Evolutionary conservation across 2,797 vertebrate genomes (phyloP), one percentile per base, ranked within the genome.

Genomic region (Schizothorax lantsangensis): DNA sequence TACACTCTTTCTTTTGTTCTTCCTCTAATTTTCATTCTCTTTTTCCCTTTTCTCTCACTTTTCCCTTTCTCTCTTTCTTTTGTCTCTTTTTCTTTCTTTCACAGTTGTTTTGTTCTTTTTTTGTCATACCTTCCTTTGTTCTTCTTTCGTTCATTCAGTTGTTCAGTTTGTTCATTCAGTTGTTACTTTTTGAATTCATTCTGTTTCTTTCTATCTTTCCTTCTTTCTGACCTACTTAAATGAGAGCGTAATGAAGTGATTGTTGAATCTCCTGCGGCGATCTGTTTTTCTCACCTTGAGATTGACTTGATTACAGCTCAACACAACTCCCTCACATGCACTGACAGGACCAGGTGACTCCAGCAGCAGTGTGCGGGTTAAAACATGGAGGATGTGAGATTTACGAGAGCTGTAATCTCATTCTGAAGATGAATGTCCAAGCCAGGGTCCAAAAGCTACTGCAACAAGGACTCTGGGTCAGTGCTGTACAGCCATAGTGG

Each of bases 361-460:
- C 23, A 40, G 81, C 26, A 36, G 6, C 38, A 40, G 43, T 74
- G 81, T 71, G 78, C 49, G 5, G 26, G 36, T 54, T 49, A 80
- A 80, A 87, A 79, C 82, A 57, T 14, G 38, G 62, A 85, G 75
- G 68, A 68, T 77, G 72, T 54, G 75, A 81, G 82, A 83, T 69
- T 88, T 84, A 84, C 17, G 30, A 82, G 23, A 11, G 9, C 43
- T 62, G 62, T 75, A 43, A 85, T 81, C 71, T 90, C 83, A 83
- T 87, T 86, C 79, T 80, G 72, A 69, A 21, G 82, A 79, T 78
- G 86, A 83, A 88, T 79, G 88, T 88, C 83, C 75, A 75, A 49
- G 84, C 83, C 87, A 33, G 83, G 73, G 87, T 84, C 84, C 81
- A 14, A 71, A 36, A 69, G 30, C 59, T 26, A 36, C 57, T 83